Conservation (phyloP, 2,113 vertebrate species). For the Talpa occidentalis region DNA sequence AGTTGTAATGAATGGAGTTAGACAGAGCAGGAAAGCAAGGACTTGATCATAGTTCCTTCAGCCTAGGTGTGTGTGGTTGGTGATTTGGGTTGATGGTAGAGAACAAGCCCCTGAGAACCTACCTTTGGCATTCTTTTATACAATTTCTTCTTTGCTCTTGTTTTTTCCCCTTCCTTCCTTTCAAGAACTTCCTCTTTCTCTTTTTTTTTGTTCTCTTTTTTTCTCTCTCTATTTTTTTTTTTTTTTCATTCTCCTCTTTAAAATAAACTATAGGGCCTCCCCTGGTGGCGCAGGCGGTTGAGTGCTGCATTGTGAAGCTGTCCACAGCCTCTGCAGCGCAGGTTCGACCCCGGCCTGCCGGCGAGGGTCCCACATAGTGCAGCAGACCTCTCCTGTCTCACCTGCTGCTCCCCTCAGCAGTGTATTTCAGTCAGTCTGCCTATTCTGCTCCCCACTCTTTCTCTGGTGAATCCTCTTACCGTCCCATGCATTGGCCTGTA, state of each 20-base stretch:
- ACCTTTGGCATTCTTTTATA: neutral
- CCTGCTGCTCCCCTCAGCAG: too few species aligned
- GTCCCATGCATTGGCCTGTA: too few species aligned
- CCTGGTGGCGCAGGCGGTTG: too few species aligned
- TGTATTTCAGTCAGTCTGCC: too few species aligned
- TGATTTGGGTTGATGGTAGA: neutral
- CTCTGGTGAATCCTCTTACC: too few species aligned
- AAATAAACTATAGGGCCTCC: neutral
- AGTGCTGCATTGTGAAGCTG: too few species aligned
- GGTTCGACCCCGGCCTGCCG: too few species aligned
- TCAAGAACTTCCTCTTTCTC: neutral
- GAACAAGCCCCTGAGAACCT: neutral
- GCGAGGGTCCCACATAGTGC: too few species aligned
- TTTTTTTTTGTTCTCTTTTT: neutral
- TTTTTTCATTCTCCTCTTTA: neutral
- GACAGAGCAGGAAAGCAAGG: neutral
- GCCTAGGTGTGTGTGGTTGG: accelerated
- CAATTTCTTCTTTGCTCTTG: neutral
- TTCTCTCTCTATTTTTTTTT: neutral
- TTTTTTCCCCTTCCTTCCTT: neutral
- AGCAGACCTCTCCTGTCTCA: too few species aligned
- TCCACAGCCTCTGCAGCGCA: too few species aligned
- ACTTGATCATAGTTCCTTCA: neutral
- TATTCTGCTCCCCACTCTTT: too few species aligned
- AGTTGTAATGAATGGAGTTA: neutral